phyloP scores from a whole-genome alignment of 2,797 vertebrate genomes.

The Tarsius wallacei region DNA sequence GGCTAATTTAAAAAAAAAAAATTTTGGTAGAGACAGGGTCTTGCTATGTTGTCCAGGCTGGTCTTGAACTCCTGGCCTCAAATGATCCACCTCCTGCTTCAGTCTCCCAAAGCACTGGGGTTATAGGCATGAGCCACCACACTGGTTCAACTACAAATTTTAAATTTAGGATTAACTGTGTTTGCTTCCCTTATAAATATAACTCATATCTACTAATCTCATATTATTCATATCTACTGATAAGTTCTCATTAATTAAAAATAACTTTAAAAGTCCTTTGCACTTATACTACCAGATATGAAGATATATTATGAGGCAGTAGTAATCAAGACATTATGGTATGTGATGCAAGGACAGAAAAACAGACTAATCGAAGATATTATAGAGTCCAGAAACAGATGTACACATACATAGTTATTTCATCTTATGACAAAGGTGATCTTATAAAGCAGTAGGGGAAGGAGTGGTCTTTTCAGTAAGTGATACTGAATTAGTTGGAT shows the following conservation, averaged over 20 bases:
- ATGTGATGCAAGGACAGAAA: not conserved
- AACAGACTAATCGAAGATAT: not conserved
- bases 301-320: not conserved
- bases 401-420: not conserved
- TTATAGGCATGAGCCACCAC: no score
- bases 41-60: no score
- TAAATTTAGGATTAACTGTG: not conserved
- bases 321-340: not conserved
- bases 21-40: no score
- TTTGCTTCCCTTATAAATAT: slow-evolving; percentile 44
- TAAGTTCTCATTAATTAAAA: slow-evolving; percentile 37
- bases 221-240: not conserved
- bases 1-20: no score
- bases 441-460: not conserved
- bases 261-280: slow-evolving; percentile 11
- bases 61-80: no score
- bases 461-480: slow-evolving; percentile 9
- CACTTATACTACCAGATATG: not conserved
- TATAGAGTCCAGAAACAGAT: slow-evolving; percentile 4
- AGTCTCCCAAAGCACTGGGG: no score
- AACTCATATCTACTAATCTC: not conserved
- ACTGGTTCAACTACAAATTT: not conserved
- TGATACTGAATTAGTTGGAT: not conserved
- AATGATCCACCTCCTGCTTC: no score
- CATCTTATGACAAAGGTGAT: not conserved